These are phyloP conservation scores for Drosophila baimaii DNA, from an alignment of 1,140 invertebrate species.

Conservation along the genomic window DNA sequence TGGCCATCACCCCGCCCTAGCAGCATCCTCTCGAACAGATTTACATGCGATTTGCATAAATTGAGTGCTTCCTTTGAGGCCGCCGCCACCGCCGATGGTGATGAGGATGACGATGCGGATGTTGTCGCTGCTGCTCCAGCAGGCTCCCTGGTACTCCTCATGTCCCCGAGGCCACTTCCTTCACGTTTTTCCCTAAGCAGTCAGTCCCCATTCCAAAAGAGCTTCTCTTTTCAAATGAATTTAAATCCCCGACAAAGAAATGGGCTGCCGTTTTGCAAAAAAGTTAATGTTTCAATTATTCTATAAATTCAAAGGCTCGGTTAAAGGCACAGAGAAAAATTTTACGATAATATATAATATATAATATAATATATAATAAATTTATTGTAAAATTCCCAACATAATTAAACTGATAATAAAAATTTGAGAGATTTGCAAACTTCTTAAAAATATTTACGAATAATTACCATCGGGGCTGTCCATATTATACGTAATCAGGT, in stretches of 20 bases:
- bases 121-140: constrained; percentile 19
- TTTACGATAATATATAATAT: neutral
- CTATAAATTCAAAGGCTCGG: constrained; percentile 22
- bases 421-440: too few relatives aligned
- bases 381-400: neutral
- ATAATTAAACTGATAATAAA: too few relatives aligned
- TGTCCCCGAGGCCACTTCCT: constrained; percentile 42
- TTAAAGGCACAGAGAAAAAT: neutral
- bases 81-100: constrained; percentile 24
- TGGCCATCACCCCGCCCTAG: constrained; percentile 10
- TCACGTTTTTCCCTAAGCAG: constrained; percentile 4
- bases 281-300: constrained; percentile 83
- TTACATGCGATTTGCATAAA: constrained; percentile 84
- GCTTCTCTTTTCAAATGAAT: constrained; percentile 64
- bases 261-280: constrained; percentile 65
- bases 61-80: constrained; percentile 82
- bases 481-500: too few relatives aligned
- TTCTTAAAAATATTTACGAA: too few relatives aligned
- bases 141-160: constrained; percentile 38
- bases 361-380: neutral
- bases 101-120: constrained; percentile 48
- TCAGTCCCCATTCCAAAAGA: neutral
- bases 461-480: too few relatives aligned
- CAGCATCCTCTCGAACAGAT: constrained; percentile 69
- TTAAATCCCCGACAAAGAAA: constrained; percentile 77